These are phyloP conservation scores for Gymnogyps californianus DNA, from an alignment of 2,113 vertebrate genomes.

Conservation along the genomic window DNA sequence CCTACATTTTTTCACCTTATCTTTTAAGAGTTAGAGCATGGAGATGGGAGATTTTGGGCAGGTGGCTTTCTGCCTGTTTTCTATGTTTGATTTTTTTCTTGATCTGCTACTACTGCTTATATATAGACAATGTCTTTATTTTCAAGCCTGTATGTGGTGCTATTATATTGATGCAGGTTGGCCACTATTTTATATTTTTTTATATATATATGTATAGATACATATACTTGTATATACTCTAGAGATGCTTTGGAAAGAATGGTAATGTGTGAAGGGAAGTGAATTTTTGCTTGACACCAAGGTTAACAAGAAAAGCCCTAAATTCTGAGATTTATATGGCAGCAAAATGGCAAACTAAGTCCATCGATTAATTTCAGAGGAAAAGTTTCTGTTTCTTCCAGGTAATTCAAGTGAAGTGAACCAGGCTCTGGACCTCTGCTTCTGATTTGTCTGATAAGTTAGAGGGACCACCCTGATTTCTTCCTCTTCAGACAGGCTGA, in stretches of 20 bases:
- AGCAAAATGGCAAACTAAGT: not conserved
- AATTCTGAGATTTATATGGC: not conserved
- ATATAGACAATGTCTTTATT: not conserved
- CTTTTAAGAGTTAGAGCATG: not conserved
- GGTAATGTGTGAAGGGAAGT: not conserved
- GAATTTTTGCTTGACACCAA: not conserved
- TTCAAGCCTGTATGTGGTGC: not conserved
- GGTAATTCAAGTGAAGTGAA: not conserved
- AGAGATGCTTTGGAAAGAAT: not conserved
- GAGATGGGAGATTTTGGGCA: not conserved
- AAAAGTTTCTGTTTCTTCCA: not conserved
- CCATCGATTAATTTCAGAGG: not conserved
- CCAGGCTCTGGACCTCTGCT: not conserved
- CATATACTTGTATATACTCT: not conserved
- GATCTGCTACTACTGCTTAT: not conserved
- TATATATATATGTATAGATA: not conserved
- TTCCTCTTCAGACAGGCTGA: not conserved
- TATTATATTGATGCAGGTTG: not conserved
- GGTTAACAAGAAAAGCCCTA: not conserved
- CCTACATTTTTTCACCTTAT: not conserved
- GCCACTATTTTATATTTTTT: not conserved
- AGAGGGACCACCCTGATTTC: not conserved
- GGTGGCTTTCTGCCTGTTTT: not conserved
- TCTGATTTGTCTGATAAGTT: not conserved
- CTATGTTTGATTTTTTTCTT: not conserved